phyloP scores from a whole-genome alignment of 2,797 vertebrate species.

The Oreochromis mossambicus region DNA sequence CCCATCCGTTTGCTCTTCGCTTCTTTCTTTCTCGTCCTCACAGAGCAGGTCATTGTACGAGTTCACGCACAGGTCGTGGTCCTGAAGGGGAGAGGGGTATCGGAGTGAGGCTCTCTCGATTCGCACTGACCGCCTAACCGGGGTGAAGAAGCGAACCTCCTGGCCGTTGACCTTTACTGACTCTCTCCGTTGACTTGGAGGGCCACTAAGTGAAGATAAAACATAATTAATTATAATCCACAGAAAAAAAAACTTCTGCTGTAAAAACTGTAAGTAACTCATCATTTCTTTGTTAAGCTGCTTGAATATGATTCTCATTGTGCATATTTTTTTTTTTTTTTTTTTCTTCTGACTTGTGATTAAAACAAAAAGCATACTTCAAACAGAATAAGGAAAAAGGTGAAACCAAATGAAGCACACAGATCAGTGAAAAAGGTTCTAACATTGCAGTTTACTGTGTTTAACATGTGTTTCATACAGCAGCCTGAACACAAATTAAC shows the following conservation, averaged over 20 bases:
- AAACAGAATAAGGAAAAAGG: background rate
- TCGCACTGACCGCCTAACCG: conserved; percentile 83
- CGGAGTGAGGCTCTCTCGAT: conserved; percentile 59
- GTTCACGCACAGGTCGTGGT: conserved; percentile 83
- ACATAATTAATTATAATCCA: background rate
- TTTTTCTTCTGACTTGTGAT: background rate
- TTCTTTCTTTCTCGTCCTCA: conserved; percentile 44
- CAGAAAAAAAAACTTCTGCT: rapidly evolving
- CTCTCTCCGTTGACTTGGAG: conserved; percentile 45
- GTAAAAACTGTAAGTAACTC: background rate
- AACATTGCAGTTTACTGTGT: background rate
- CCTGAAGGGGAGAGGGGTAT: conserved; percentile 81
- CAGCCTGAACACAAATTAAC: background rate
- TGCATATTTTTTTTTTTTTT: background rate
- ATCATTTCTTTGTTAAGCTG: background rate
- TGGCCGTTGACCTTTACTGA: conserved; percentile 52
- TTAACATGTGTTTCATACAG: background rate
- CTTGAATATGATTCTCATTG: background rate
- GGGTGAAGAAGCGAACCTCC: conserved; percentile 83
- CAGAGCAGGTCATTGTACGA: conserved; percentile 79
- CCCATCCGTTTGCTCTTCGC: conserved; percentile 30
- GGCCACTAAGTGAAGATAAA: conserved; percentile 33
- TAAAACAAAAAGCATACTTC: background rate
- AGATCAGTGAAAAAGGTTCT: background rate
- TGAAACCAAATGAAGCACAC: background rate